These are phyloP conservation scores for Oscheius sp. DNA, from an alignment of 2,888 invertebrate species.

Conservation along the genomic window DNA sequence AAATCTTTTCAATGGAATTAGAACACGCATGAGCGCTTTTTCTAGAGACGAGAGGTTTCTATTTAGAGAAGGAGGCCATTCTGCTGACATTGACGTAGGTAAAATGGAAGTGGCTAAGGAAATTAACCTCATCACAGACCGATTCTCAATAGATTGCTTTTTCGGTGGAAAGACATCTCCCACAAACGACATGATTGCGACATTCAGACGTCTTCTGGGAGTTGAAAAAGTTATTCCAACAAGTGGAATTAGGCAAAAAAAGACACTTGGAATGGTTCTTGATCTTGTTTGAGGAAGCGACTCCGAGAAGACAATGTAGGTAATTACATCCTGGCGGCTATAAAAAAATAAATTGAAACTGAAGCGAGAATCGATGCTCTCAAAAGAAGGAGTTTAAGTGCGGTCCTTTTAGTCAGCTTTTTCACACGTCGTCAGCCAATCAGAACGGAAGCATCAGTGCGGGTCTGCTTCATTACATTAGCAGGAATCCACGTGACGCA, in stretches of 20 bases:
- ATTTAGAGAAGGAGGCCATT: not conserved
- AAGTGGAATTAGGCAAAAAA: not conserved
- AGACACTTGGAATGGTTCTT: not conserved
- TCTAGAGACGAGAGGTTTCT: no score
- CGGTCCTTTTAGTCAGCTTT: not conserved
- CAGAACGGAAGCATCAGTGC: slow-evolving; percentile 20
- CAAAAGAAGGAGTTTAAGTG: not conserved
- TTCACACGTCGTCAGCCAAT: slow-evolving; percentile 26
- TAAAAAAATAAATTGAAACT: slow-evolving; percentile 12
- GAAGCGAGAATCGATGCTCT: not conserved
- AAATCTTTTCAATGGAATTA: no score
- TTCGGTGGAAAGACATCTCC: slow-evolving; percentile 5
- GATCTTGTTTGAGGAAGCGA: slow-evolving; percentile 1
- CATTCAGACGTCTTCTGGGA: not conserved
- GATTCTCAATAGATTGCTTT: slow-evolving; percentile 9
- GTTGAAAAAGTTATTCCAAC: not conserved
- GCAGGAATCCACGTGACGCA: slow-evolving; percentile 15
- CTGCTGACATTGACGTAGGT: not conserved
- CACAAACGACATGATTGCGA: slow-evolving; percentile 25
- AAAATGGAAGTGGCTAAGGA: not conserved
- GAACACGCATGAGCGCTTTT: no score
- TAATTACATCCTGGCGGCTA: slow-evolving; percentile 14
- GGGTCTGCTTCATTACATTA: slow-evolving; percentile 27
- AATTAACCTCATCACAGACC: slow-evolving; percentile 20
- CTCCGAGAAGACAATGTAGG: slow-evolving; percentile 14